phyloP scores from a whole-genome alignment of 2,113 vertebrate genomes.

The Anseranas semipalmata region DNA sequence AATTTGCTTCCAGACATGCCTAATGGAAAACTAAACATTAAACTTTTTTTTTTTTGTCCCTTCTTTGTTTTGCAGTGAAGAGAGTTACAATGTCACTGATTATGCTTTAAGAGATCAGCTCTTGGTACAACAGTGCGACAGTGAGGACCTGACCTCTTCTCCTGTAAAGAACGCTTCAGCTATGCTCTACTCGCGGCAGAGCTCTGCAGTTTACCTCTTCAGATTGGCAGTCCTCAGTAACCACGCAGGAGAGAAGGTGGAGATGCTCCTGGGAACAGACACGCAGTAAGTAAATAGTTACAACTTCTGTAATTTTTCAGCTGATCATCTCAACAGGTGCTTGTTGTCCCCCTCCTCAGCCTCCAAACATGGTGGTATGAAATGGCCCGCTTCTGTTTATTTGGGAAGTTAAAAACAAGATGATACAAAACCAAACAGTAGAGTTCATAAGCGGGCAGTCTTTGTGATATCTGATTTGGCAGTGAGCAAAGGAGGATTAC shows the following conservation, averaged over 20 bases:
- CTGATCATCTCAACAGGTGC: accelerated
- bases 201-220: constrained; percentile 82
- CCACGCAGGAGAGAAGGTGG: constrained; percentile 86
- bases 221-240: constrained; percentile 84
- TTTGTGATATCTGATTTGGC: too few relatives aligned
- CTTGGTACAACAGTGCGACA: constrained; percentile 81
- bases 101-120: constrained; percentile 90
- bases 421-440: background rate
- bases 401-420: background rate
- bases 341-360: too few relatives aligned
- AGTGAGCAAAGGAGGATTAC: background rate
- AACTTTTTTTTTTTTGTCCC: too few relatives aligned
- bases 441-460: background rate
- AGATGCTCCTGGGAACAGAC: constrained; percentile 88
- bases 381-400: background rate
- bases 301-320: background rate
- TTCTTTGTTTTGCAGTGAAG: constrained; percentile 80
- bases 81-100: constrained; percentile 92
- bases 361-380: accelerated
- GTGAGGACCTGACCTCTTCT: constrained; percentile 79
- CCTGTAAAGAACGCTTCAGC: constrained; percentile 77
- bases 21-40: accelerated
- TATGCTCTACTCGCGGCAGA: constrained; percentile 84
- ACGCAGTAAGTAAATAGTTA: constrained; percentile 82
- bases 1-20: background rate